Base-by-base conservation (phyloP, 1,140 invertebrate species). In the Drosophila biarmipes region DNA sequence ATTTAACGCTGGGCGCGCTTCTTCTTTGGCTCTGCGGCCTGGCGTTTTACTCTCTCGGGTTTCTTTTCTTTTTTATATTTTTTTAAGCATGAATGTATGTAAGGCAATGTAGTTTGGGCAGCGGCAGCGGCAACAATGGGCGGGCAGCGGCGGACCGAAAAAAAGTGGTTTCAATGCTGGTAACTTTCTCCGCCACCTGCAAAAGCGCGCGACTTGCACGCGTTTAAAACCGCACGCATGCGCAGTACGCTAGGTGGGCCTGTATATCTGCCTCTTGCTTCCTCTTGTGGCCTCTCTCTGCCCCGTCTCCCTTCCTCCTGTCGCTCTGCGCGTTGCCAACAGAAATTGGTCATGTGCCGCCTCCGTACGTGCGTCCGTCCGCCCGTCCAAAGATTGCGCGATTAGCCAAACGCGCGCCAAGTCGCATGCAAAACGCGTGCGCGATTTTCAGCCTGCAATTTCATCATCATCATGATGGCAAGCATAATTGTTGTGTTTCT, bases 151-250 rank as follows among this genome's bases (percentile, higher is more conserved):
- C 58, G 56, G 59, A 66, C 73, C 78, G 51, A 73, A 73, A 82
- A 82, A 86, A 82, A 86, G 84, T 89, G 78, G 82, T 79, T 87
- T 87, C 84, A 86, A 87, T 87, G 84, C 64, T 87, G 82, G 78
- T 81, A 89, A 89, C 84, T 89, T 89, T 89, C 84, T 89, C 84
- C 80, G 40, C 78, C 81, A 89, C 51, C 80, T 79, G 78, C 75
- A 75, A 78, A 75, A 63, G 66, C 53, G 45, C 62, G 48, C 71
- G 53, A 61, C 58, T 67, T 67, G 54, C 54, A 73, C 79, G 78
- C 79, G 73, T 51, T 73, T 81, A 51, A 34, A 68, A 43, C 76
- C 49, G 69, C 72, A 85, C 77, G 73, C 80, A 76, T 68, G 49
- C 81, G 73, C 59, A 66, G 61, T 74, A 17, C n/a, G 46, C 27